These are phyloP conservation scores for Scleropages formosus DNA, from an alignment of 2,797 vertebrate species.

Conservation along the genomic window DNA sequence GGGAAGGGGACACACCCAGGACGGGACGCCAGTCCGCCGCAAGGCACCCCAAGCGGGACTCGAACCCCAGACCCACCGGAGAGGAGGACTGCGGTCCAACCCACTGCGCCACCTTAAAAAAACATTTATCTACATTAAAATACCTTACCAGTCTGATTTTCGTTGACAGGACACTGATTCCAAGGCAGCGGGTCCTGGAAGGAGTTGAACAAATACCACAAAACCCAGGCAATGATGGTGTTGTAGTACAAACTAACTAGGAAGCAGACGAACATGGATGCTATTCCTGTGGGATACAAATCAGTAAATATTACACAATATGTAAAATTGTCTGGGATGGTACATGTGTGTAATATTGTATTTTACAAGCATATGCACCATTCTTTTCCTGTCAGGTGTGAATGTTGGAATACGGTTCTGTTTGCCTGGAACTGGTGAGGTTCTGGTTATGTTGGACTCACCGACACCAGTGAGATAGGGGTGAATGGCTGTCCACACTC, in stretches of 20 bases:
- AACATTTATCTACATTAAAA: neutral
- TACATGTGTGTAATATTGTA: too few species aligned
- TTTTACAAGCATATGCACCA: too few species aligned
- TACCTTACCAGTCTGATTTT: conserved; percentile 66
- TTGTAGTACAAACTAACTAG: conserved; percentile 82
- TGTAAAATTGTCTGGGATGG: too few species aligned
- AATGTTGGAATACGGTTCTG: too few species aligned
- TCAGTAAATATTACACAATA: too few species aligned
- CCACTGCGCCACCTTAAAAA: too few species aligned
- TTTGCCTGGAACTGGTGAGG: neutral
- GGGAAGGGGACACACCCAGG: too few species aligned
- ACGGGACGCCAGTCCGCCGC: too few species aligned
- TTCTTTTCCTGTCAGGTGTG: too few species aligned
- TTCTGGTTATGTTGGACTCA: conserved; percentile 54
- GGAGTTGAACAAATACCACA: conserved; percentile 99
- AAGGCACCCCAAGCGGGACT: too few species aligned
- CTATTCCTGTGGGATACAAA: conserved; percentile 61
- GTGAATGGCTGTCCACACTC: conserved; percentile 79
- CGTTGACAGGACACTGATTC: conserved; percentile 70
- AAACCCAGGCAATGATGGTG: conserved; percentile 85
- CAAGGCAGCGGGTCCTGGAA: conserved; percentile 91
- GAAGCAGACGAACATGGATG: conserved; percentile 77
- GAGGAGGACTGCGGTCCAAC: too few species aligned
- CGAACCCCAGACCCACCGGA: too few species aligned
- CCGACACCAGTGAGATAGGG: conserved; percentile 80